These are phyloP conservation scores for Cepphus grylle DNA, from an alignment of 2,113 vertebrate genomes.

Conservation along the genomic window DNA sequence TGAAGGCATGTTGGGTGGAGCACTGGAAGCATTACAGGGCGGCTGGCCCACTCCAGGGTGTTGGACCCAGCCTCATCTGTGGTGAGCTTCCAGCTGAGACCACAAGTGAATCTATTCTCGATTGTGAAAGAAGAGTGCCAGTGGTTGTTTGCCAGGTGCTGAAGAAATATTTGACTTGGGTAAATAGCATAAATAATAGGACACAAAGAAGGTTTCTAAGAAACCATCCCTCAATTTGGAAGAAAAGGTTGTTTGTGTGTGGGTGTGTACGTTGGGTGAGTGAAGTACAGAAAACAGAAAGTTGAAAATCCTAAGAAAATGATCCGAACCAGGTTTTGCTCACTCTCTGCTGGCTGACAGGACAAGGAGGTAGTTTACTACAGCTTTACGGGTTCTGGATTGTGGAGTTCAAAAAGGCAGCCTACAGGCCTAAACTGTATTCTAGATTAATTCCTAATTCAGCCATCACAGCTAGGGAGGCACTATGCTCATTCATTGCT, in stretches of 20 bases:
- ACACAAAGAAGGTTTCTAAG: neutral
- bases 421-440: neutral
- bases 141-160: neutral
- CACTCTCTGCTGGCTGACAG: neutral
- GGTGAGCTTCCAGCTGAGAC: neutral
- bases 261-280: neutral
- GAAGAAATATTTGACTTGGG: neutral
- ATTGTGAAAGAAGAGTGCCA: neutral
- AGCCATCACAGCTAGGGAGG: neutral
- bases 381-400: neutral
- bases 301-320: neutral
- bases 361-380: neutral
- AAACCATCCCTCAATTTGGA: neutral
- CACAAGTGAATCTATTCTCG: neutral
- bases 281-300: neutral
- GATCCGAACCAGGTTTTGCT: neutral
- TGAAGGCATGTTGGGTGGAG: neutral
- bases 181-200: neutral
- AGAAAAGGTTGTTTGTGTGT: neutral
- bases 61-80: neutral
- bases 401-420: neutral
- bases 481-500: neutral
- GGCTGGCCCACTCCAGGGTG: neutral
- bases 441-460: neutral
- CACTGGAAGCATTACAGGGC: neutral